phyloP scores from a whole-genome alignment of 2,888 invertebrate genomes.

The Heliconius ismenius region DNA sequence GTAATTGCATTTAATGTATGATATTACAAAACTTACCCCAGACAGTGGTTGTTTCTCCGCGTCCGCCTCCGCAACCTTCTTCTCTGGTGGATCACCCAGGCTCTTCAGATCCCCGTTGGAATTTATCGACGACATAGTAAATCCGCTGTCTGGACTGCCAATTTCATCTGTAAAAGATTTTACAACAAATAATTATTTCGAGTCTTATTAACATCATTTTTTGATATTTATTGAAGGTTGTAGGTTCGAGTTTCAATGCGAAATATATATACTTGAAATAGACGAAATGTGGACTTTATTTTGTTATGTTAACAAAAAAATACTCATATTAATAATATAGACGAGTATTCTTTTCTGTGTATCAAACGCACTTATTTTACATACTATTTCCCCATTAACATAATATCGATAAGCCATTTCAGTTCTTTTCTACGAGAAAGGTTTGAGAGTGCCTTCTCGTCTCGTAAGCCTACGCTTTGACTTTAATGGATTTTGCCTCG shows the following conservation, averaged over 20 bases:
- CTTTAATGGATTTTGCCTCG: constrained; percentile 16
- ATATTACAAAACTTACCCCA: constrained; percentile 60
- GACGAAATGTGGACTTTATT: no score
- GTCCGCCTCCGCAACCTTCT: constrained; percentile 68
- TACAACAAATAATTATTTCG: no score
- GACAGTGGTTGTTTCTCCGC: constrained; percentile 76
- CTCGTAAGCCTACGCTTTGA: constrained; percentile 17
- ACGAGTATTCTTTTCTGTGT: not conserved
- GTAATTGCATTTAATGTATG: no score
- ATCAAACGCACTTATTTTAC: not conserved
- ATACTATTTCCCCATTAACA: constrained; percentile 14
- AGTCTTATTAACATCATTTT: not conserved
- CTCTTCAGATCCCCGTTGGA: constrained; percentile 67
- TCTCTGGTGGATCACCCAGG: constrained; percentile 70
- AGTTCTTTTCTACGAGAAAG: constrained; percentile 17
- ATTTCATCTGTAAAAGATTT: constrained; percentile 70
- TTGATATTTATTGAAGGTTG: not conserved
- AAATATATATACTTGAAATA: not conserved
- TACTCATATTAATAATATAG: not conserved
- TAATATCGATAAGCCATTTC: constrained; percentile 23
- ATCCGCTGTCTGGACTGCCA: constrained; percentile 65
- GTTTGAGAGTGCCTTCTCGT: constrained; percentile 21
- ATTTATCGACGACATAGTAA: constrained; percentile 78
- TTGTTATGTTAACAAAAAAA: not conserved
- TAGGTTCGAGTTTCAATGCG: not conserved